Percentiles rank a stretch among this genome's conserved stretches.
phyloP scores from a whole-genome alignment of 2,797 vertebrate species.

The Falco cherrug region DNA sequence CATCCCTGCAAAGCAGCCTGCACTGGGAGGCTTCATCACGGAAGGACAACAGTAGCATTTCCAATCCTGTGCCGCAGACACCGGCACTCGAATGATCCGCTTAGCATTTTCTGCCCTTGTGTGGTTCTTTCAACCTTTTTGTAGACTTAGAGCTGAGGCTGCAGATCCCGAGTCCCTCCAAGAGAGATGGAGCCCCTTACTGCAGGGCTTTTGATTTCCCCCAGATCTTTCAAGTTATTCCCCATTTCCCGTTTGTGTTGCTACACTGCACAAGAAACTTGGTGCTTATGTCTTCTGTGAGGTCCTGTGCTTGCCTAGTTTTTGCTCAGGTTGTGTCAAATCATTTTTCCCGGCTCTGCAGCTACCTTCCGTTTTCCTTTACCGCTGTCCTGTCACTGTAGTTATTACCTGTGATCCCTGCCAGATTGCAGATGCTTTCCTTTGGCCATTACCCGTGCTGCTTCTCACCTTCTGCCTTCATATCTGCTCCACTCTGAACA shows the following conservation, averaged over 20 bases:
- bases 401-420: not conserved
- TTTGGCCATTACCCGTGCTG: not conserved
- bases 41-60: not conserved
- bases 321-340: not conserved
- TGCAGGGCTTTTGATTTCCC: not conserved
- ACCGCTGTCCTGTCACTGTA: not conserved
- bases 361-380: not conserved
- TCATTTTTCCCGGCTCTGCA: not conserved
- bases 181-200: not conserved
- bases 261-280: not conserved
- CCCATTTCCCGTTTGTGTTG: rapidly evolving
- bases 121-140: not conserved
- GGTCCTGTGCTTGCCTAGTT: not conserved
- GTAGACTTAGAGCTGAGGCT: not conserved
- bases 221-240: not conserved
- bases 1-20: not conserved
- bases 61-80: not conserved
- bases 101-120: not conserved
- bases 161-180: not conserved
- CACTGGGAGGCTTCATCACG: not conserved
- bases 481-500: not conserved
- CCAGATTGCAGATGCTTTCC: not conserved
- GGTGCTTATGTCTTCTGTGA: not conserved
- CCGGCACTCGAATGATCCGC: not conserved
- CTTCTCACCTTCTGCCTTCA: not conserved